Evolutionary conservation across 2,797 vertebrate species (phyloP).

Genomic region (Aldrovandia affinis): DNA sequence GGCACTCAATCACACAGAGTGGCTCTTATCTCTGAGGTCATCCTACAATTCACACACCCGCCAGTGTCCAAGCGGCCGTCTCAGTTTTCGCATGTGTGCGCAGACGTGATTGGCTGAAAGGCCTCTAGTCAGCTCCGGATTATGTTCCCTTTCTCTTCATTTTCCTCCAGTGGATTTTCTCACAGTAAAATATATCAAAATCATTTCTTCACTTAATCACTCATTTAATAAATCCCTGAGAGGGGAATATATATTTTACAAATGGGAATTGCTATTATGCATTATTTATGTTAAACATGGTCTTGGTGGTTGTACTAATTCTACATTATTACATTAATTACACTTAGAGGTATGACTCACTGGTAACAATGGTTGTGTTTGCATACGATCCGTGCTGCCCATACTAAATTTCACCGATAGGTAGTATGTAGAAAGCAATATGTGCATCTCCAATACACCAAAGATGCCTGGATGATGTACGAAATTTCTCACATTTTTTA

Average conservation of each 20-base stretch:
- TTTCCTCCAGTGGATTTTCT: neutral
- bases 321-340: neutral
- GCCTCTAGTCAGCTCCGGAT: neutral
- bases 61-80: neutral
- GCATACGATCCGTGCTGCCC: neutral
- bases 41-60: neutral
- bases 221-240: neutral
- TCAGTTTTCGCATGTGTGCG: neutral
- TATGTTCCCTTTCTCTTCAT: neutral
- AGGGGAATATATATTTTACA: neutral
- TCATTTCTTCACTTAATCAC: neutral
- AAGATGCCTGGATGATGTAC: too few species aligned
- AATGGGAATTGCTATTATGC: neutral
- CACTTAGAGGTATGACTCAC: neutral
- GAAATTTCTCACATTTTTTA: too few species aligned
- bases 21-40: neutral
- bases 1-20: neutral
- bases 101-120: neutral
- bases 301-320: neutral
- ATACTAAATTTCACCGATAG: too few species aligned
- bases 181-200: neutral
- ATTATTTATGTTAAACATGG: neutral
- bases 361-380: neutral
- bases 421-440: too few species aligned
- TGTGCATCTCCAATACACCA: too few species aligned